Evolutionary conservation across 2,113 vertebrate species (phyloP), one percentile per base, ranked within the genome.

Genomic region (Eupsittula cactorum): DNA sequence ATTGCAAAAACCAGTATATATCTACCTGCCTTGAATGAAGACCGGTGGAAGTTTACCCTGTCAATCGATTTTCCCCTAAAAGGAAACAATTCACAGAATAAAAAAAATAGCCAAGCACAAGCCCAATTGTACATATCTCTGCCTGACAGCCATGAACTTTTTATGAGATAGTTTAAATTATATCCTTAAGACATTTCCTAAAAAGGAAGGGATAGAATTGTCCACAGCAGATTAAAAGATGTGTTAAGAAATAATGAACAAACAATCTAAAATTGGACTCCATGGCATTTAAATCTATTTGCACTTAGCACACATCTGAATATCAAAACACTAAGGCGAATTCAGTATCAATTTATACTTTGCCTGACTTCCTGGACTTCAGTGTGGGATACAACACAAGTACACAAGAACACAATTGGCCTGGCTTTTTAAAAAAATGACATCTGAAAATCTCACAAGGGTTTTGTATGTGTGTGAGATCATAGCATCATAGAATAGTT

Each of bases 151-250:
- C 87, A 96, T 75, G 84, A 93, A 85, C 82, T 81, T 96, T 91
- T 97, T 98, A 97, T 1, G 80, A 94, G 88, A 84, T 91, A 82
- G 95, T 93, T 87, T 91, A 94, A 97, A 87, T 79, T 83, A 94
- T 95, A 93, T 94, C 94, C 93, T 92, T 90, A 96, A 97, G 95
- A 89, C 89, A 90, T 85, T 97, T 93, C 93, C 95, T 94, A 96
- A 97, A 96, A 97, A 95, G 83, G 93, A 92, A 93, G 89, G 91
- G 91, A 93, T 7, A 93, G 69, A 88, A 79, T 80, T 95, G 81
- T 76, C 71, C 88, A 88, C 84, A 87, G 70, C 27, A 47, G 76
- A 81, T 85, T 92, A 96, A 95, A 87, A 68, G 88, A 88, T 73
- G 59, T n/a, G 84, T 78, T 93, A 96, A 93, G 88, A 92, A 93